Base-by-base conservation (phyloP, 92 coral and sea anemone species). In the Bergia puertoricense region DNA sequence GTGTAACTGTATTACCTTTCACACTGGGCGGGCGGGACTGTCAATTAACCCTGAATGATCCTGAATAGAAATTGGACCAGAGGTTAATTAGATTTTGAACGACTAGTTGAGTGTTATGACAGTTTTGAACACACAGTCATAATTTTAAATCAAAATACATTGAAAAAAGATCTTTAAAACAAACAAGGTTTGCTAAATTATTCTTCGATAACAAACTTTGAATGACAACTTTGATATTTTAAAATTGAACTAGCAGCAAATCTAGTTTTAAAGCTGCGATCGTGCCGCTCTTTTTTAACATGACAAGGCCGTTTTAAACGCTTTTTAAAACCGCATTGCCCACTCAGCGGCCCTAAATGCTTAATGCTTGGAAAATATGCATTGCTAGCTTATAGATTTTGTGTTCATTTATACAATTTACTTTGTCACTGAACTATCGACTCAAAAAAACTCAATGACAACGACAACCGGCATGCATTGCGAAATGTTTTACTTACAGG, bases 31-130 rank as follows among this genome's bases (percentile, higher is more conserved):
- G 67, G 62, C 77, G 82, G 82, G 38, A 41, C 57, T 45, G 40
- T 76, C 82, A 79, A 79, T 51, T 79, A 46, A 79, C 82, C 82
- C 82, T 51, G 82, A 79, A 48, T 46, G 41, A 54, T 14, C 40
- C 82, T 79, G 66, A 9, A 79, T 23, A 30, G n/a, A 45, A 46
- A 79, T 50, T 14, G 18, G 4, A 79, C 65, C 66, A 38, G 30
- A 42, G 80, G 66, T 79, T 79, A 79, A 79, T 79, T 50, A 79
- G 82, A 46, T 79, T 79, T 79, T 50, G 66, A 79, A 79, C 59
- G 43, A 79, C 39, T 79, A 38, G n/a, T 79, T 38, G 50, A 79
- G 65, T 51, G 59, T 23, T 79, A 22, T 79, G 82, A 79, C 82
- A 79, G 82, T n/a, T 48, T n/a, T 22, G 82, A 45, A 6, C 20